Evolutionary conservation across 1,140 invertebrate genomes (phyloP), one percentile per base, ranked within the genome.

Genomic region (Augochlora pura): DNA sequence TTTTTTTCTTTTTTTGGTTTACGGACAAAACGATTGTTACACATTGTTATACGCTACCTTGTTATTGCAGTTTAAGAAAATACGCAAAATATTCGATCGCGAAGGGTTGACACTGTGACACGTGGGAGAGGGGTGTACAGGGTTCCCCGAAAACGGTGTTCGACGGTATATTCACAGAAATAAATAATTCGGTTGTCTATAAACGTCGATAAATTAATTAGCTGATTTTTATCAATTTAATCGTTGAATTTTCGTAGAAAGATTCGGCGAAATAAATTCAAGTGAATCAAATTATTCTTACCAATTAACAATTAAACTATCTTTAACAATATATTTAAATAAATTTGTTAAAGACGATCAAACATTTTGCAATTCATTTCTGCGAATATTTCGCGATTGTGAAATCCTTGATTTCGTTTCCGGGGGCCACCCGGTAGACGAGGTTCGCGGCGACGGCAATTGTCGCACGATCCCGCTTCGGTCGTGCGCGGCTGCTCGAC

Each of bases 51-150:
- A n/a, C 2, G 63, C 57, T 63, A 77, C 59, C n/a, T 49, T 27
- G 54, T 62, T 46, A n/a, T 63, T n/a, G 59, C 52, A n/a, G 67
- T n/a, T 72, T 78, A 72, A 78, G 72, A 78, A 78, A 78, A 78
- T 78, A 78, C 49, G 46, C 25, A 78, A 72, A 78, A 78, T 71
- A 70, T 77, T 21, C n/a, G 60, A 39, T 67, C 69, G 38, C 54
- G 8, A 4, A 18, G n/a, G 16, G 27, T 42, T 25, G 42, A 59
- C 60, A 21, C 4, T 42, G 25, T n/a, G n/a, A 8, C 12, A 9
- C 21, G 32, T 32, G 32, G 32, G n/a, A n/a, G n/a, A n/a, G n/a
- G 32, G 32, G 32, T 32, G 9, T 25, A 23, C 64, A 18, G 64
- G 39, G n/a, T 25, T 39, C 7, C 46, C n/a, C 1, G 25, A 46